phyloP scores from a whole-genome alignment of 92 coral and sea anemone species.

The Palythoa grandiflora region DNA sequence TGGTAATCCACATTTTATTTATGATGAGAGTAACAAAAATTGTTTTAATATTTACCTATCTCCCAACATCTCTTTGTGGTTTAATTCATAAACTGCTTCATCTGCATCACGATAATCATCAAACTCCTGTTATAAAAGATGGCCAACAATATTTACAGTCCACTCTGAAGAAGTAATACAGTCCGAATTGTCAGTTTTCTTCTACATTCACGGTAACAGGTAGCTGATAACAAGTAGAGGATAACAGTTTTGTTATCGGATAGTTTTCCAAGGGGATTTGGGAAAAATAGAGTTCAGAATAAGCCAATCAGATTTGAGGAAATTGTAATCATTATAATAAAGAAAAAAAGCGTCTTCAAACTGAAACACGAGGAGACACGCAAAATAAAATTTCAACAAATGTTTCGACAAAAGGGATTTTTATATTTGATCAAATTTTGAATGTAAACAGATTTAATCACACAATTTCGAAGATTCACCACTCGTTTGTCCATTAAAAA shows the following conservation, averaged over 20 bases:
- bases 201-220: too few relatives aligned
- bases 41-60: constrained; percentile 71
- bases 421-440: background rate
- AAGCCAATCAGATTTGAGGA: too few relatives aligned
- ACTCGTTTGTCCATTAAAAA: background rate
- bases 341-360: too few relatives aligned
- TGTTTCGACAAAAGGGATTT: background rate
- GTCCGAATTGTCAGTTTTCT: too few relatives aligned
- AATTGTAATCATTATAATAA: too few relatives aligned
- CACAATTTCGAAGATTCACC: background rate
- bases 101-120: constrained; percentile 97
- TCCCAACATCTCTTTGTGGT: constrained; percentile 92
- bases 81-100: constrained; percentile 97
- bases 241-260: too few relatives aligned
- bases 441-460: background rate
- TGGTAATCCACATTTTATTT: background rate
- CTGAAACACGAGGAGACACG: too few relatives aligned
- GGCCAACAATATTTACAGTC: background rate
- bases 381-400: too few relatives aligned
- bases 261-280: too few relatives aligned
- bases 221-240: too few relatives aligned
- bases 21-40: background rate
- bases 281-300: too few relatives aligned
- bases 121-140: constrained; percentile 78
- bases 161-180: too few relatives aligned